These are phyloP conservation scores for Epinephelus fuscoguttatus DNA, from an alignment of 2,113 vertebrate genomes.

Conservation along the genomic window DNA sequence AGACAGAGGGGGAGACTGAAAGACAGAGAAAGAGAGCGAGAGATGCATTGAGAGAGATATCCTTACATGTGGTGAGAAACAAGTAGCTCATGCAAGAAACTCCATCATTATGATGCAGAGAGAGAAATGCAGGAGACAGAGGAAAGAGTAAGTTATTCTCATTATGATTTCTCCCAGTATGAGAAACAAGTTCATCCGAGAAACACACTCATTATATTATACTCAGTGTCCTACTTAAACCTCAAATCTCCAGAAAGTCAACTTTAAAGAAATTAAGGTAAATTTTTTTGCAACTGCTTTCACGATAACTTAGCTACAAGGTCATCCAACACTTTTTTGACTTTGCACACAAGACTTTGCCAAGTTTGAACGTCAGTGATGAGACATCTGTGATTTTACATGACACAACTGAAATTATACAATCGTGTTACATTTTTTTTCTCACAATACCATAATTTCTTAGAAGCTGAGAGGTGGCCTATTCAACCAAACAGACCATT, in stretches of 20 bases:
- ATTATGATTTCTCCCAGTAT: constrained; percentile 57
- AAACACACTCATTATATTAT: constrained; percentile 59
- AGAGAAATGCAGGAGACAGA: constrained; percentile 54
- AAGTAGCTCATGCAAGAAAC: constrained; percentile 67
- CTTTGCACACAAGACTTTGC: background rate
- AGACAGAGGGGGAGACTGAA: constrained; percentile 12
- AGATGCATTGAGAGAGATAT: constrained; percentile 43
- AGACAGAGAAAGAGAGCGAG: constrained; percentile 26
- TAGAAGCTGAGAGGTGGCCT: background rate
- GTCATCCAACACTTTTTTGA: background rate
- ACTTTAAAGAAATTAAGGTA: constrained; percentile 22
- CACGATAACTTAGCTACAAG: background rate
- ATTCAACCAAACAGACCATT: background rate
- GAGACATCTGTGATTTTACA: background rate
- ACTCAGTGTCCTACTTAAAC: constrained; percentile 55
- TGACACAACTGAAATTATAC: background rate
- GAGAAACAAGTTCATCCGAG: constrained; percentile 55
- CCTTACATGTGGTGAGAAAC: constrained; percentile 70
- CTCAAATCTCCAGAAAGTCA: constrained; percentile 46
- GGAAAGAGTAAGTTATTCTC: constrained; percentile 53
- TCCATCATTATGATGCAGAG: constrained; percentile 67
- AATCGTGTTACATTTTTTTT: background rate
- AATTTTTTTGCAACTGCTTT: constrained; percentile 2
- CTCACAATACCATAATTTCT: background rate
- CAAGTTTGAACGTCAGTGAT: background rate